Percentiles rank a stretch among this genome's conserved stretches.
These are phyloP conservation scores for Phocoena phocoena DNA, from an alignment of 2,113 vertebrate species.

Conservation along the genomic window DNA sequence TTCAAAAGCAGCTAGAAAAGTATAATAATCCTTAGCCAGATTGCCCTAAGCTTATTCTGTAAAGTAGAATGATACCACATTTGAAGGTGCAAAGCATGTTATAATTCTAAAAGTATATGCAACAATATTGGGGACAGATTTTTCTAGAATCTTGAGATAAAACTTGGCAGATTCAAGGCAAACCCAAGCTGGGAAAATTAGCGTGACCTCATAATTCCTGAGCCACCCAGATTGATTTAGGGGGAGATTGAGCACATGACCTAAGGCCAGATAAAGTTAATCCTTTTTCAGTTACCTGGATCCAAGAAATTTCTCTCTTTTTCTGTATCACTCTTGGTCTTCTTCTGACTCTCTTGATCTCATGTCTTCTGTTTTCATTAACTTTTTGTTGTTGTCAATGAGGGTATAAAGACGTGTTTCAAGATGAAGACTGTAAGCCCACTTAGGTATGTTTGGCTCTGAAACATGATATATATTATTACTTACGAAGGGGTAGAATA, in stretches of 20 bases:
- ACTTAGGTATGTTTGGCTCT: not conserved
- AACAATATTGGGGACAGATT: not conserved
- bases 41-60: not conserved
- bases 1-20: not conserved
- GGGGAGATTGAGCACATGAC: not conserved
- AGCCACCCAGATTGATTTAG: not conserved
- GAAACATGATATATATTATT: not conserved
- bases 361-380: not conserved
- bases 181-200: not conserved
- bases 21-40: not conserved
- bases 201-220: not conserved
- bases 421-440: not conserved
- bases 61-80: not conserved
- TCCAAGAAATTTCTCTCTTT: not conserved
- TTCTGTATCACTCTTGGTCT: not conserved
- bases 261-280: not conserved
- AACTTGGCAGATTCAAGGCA: not conserved
- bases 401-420: not conserved
- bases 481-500: not conserved
- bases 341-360: not conserved
- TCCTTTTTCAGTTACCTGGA: not conserved
- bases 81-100: not conserved
- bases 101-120: not conserved
- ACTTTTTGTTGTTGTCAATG: not conserved
- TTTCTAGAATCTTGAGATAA: not conserved